These are phyloP conservation scores for Dipus sagitta DNA, from an alignment of 2,797 vertebrate genomes.

Conservation along the genomic window DNA sequence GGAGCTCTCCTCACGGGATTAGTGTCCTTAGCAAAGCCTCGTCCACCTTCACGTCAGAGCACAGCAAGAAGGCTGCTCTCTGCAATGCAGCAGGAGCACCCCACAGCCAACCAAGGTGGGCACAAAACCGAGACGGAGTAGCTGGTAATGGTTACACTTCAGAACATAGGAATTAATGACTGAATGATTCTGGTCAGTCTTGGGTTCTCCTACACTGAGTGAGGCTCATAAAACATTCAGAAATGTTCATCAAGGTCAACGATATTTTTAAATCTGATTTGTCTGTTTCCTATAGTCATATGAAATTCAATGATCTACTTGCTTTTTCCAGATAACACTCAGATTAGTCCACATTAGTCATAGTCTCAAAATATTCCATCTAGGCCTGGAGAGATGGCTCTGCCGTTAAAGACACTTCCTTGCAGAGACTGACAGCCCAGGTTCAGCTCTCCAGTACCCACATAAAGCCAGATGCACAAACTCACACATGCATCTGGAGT, in stretches of 20 bases:
- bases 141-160: neutral
- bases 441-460: too few species aligned
- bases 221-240: neutral
- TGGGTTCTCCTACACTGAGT: neutral
- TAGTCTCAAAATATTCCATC: conserved; percentile 12
- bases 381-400: too few species aligned
- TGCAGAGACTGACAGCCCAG: too few species aligned
- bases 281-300: neutral
- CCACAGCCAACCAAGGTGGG: neutral
- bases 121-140: neutral
- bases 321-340: neutral
- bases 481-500: too few species aligned
- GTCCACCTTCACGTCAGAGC: neutral
- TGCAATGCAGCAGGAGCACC: neutral
- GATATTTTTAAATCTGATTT: neutral
- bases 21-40: neutral
- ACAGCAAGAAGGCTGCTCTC: neutral
- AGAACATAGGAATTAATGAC: neutral
- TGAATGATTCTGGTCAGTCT: neutral
- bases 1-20: neutral
- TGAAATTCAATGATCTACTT: neutral
- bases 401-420: too few species aligned
- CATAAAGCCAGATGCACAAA: too few species aligned
- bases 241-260: neutral
- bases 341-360: neutral